Conservation (phyloP, 64 coral and sea anemone genomes). For the Montipora cactus region DNA sequence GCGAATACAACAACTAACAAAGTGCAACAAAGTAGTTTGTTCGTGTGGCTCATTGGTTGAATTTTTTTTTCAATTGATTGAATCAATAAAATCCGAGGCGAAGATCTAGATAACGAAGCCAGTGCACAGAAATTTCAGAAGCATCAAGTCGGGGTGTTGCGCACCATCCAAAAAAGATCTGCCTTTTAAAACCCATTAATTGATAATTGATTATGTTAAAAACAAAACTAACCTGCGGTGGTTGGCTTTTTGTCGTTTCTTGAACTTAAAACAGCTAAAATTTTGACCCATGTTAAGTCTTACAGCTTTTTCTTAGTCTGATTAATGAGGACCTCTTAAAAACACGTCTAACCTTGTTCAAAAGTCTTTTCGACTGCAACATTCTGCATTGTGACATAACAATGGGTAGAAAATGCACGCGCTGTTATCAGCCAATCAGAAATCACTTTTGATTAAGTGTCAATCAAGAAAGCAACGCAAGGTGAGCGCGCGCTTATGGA, state of each 20-base stretch:
- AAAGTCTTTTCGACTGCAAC: background rate
- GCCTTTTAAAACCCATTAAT: background rate
- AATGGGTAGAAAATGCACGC: conserved; percentile 6
- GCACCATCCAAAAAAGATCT: background rate
- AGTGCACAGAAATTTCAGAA: no score
- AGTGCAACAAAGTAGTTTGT: no score
- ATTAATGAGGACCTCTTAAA: background rate
- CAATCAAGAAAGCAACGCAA: no score
- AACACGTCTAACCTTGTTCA: background rate
- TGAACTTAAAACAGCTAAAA: conserved; percentile 5
- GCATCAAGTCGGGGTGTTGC: background rate
- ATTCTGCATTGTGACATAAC: conserved; percentile 14
- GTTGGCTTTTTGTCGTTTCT: background rate
- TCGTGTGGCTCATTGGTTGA: background rate
- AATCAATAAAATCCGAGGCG: background rate
- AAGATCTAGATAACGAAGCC: no score
- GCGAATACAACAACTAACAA: background rate
- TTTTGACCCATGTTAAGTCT: conserved; percentile 11
- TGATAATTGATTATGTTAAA: background rate
- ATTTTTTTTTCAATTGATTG: background rate
- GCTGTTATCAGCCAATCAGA: conserved; percentile 14
- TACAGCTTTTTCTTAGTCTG: background rate
- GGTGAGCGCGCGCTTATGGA: no score
- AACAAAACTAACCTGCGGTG: background rate
- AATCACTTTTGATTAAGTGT: background rate